A percentile compares a stretch with the other conserved stretches of the same genome.
Evolutionary conservation across 2,888 invertebrate species (phyloP).

Genomic region (Acanthosoma haemorrhoidale): DNA sequence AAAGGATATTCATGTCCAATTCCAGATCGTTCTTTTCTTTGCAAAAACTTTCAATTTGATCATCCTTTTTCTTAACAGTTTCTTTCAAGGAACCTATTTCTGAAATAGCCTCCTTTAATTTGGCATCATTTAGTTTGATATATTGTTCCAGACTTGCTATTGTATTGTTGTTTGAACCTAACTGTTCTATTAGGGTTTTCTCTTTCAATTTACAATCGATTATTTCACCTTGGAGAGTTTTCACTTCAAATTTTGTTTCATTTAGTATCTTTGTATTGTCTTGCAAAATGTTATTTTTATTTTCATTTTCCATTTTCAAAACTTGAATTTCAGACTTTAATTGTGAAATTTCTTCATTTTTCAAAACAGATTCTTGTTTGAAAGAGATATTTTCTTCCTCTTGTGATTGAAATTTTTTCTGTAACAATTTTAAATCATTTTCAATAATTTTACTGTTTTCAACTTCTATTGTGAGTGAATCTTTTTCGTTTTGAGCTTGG

Average conservation of each 20-base stretch:
- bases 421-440: background rate
- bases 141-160: background rate
- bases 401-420: background rate
- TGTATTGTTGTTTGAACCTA: background rate
- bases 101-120: background rate
- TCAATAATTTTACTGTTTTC: background rate
- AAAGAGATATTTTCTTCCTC: background rate
- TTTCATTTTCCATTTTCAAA: background rate
- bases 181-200: background rate
- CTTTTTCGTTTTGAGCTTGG: background rate
- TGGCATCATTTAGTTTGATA: background rate
- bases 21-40: background rate
- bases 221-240: background rate
- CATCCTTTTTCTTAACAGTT: background rate
- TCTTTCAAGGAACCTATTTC: background rate
- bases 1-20: background rate
- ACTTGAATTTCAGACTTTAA: background rate
- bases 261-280: background rate
- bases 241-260: background rate
- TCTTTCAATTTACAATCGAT: background rate
- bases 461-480: background rate
- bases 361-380: background rate
- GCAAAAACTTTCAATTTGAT: background rate
- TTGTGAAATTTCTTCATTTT: background rate
- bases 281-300: background rate